Base-by-base conservation (phyloP, 2,113 vertebrate genomes). In the Scytalopus superciliaris region DNA sequence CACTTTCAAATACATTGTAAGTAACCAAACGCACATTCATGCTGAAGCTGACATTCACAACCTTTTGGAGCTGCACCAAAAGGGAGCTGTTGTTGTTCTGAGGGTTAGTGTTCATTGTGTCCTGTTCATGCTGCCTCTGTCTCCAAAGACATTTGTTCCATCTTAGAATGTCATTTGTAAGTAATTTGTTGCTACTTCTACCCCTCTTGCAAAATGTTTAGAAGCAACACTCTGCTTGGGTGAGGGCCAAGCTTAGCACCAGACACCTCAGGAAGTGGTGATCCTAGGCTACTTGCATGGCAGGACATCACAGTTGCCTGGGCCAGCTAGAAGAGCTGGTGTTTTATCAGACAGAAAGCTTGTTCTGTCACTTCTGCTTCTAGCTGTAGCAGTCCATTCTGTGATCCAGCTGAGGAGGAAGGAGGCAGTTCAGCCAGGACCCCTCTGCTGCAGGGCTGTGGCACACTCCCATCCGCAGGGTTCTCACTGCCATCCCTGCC, bases 1-100 rank as follows among this genome's bases (percentile, higher is more conserved):
- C 75, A 96, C 7, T 94, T 97, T 93, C 49, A 76, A 22, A 78
- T 69, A 59, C 22, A 8, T 90, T 55, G 53, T 95, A 60, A 96
- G 59, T 88, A 93, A 91, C 73, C 69, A 82, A 83, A 95, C 59
- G 45, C 67, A 8, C 2, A 0, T 88, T 55, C 53, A 7, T 78
- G 52, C 66, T 87, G 35, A 75, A 77, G 72, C 88, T 77, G 84
- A 94, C 74, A 72, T 91, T 79, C 88, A 28, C 31, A 42, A 12
- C 78, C 15, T 33, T 76, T 81, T 64, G 42, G 72, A 96, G 50
- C 50, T 81, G 57, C 75, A 45, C 28, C 55, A 9, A 56, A 56
- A 56, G 19, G 12, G 15, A 28, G 42, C 53, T 85, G 89, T n/a
- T 60, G 9, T 30, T 85, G 67, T 60, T 47, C 40, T 24, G 14